Conservation (phyloP, 2,888 invertebrate genomes). For the Cacoxenus indagator region DNA sequence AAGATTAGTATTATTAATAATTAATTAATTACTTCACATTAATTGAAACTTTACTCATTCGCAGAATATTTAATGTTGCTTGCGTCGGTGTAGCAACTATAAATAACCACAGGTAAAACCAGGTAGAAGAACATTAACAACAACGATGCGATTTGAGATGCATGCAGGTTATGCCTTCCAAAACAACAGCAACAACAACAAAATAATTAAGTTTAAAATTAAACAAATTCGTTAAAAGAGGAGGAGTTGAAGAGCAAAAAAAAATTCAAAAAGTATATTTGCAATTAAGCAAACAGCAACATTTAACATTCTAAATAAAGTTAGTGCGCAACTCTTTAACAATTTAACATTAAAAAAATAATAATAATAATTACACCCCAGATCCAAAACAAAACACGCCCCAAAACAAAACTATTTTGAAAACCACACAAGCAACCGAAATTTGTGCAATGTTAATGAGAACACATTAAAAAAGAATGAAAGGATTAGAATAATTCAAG, state of each 20-base stretch:
- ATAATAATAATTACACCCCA: slow-evolving; percentile 36
- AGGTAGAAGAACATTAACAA: slow-evolving; percentile 31
- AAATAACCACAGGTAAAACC: slow-evolving; percentile 33
- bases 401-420: slow-evolving; percentile 12
- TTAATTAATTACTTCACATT: too few relatives aligned
- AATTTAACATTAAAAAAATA: slow-evolving; percentile 17
- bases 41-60: slow-evolving; percentile 38
- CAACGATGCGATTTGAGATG: slow-evolving; percentile 53
- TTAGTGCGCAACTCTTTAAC: slow-evolving; percentile 24
- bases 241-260: slow-evolving; percentile 38
- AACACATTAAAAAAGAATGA: background rate
- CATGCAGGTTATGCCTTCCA: slow-evolving; percentile 54
- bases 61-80: slow-evolving; percentile 68
- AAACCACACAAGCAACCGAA: slow-evolving; percentile 17
- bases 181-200: slow-evolving; percentile 25
- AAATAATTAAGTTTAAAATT: slow-evolving; percentile 25
- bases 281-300: slow-evolving; percentile 50
- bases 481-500: slow-evolving; percentile 11
- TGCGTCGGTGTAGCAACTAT: slow-evolving; percentile 43
- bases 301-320: slow-evolving; percentile 56
- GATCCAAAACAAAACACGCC: slow-evolving; percentile 4
- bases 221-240: slow-evolving; percentile 27
- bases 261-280: slow-evolving; percentile 22
- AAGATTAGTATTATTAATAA: too few relatives aligned
- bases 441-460: slow-evolving; percentile 7